Conservation (phyloP, 2,797 vertebrate species). For the Tamandua tetradactyla region DNA sequence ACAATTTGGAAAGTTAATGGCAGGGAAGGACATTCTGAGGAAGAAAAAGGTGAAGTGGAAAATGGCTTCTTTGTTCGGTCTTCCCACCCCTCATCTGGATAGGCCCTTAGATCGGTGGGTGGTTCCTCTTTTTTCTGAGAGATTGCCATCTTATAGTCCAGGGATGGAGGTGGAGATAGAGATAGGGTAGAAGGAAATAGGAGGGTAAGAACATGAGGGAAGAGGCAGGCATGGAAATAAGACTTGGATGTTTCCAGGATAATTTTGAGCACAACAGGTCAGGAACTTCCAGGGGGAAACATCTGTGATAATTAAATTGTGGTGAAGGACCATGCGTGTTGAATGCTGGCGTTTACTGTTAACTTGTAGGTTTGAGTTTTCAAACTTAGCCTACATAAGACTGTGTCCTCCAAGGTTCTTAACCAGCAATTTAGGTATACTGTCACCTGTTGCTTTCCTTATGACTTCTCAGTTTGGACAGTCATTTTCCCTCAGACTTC, state of each 20-base stretch:
- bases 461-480: not conserved
- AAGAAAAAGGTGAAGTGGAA: not conserved
- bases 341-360: not conserved
- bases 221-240: not conserved
- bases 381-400: not conserved
- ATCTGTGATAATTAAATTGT: not conserved
- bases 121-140: not conserved
- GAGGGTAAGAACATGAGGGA: not conserved
- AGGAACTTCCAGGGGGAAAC: constrained; percentile 2
- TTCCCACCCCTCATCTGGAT: not conserved
- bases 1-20: constrained; percentile 39
- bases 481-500: not conserved
- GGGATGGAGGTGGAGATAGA: not conserved
- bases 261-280: not conserved
- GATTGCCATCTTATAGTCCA: not conserved
- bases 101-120: not conserved
- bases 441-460: not conserved
- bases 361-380: not conserved
- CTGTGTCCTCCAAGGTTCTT: not conserved
- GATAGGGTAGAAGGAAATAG: not conserved
- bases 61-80: not conserved
- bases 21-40: not conserved
- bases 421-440: not conserved
- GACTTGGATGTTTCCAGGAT: not conserved
- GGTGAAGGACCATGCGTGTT: not conserved